A percentile compares a stretch with the other conserved stretches of the same genome.
phyloP scores from a whole-genome alignment of 1,140 invertebrate genomes.

The Bactericera cockerelli region DNA sequence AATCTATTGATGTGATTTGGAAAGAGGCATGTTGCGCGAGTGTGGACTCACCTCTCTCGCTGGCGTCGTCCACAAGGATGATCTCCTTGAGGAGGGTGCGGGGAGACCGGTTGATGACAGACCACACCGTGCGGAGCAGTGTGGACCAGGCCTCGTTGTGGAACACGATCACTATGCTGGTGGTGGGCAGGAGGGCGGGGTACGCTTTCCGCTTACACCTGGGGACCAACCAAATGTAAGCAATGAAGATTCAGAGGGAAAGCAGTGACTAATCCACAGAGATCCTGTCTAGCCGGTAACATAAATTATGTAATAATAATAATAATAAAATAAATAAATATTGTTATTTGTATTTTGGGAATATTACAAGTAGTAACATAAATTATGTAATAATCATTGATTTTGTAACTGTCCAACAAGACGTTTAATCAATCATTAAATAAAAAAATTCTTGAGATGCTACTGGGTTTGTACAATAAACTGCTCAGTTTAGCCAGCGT shows the following conservation, averaged over 20 bases:
- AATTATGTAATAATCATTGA: too few relatives aligned
- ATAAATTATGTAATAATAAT: too few relatives aligned
- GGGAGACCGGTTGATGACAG: constrained; percentile 86
- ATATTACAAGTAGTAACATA: too few relatives aligned
- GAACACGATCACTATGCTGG: constrained; percentile 91
- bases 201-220: constrained; percentile 67
- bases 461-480: too few relatives aligned
- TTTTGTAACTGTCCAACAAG: too few relatives aligned
- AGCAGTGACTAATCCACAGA: neutral
- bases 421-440: too few relatives aligned
- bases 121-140: constrained; percentile 85
- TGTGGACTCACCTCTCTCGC: constrained; percentile 57
- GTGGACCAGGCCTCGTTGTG: constrained; percentile 99
- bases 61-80: constrained; percentile 90
- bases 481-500: too few relatives aligned
- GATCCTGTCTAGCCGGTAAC: neutral
- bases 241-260: constrained; percentile 12
- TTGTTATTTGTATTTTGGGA: too few relatives aligned
- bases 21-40: too few relatives aligned
- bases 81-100: constrained; percentile 75
- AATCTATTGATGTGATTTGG: too few relatives aligned
- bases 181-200: constrained; percentile 60
- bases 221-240: constrained; percentile 28
- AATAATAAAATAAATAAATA: too few relatives aligned
- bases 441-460: too few relatives aligned